Percentiles rank a stretch among this genome's conserved stretches.
These are phyloP conservation scores for Limanda limanda DNA, from an alignment of 2,113 vertebrate species.

Conservation along the genomic window DNA sequence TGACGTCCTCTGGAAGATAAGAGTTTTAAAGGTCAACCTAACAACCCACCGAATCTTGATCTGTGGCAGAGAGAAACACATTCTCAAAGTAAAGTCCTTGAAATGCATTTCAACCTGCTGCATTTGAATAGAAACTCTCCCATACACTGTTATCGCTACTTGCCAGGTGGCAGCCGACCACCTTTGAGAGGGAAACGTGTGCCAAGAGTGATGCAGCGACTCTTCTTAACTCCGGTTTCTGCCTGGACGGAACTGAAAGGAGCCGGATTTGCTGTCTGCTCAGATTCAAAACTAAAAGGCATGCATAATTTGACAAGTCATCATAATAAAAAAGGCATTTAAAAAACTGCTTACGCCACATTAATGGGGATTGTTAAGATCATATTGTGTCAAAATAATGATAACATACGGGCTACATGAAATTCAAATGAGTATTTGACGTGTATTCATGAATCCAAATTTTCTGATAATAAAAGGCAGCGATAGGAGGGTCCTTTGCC, in stretches of 20 bases:
- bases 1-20: neutral
- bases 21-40: slow-evolving; percentile 37
- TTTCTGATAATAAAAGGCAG: neutral
- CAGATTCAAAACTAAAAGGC: slow-evolving; percentile 39
- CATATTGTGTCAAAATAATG: neutral
- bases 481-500: neutral
- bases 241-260: slow-evolving; percentile 49
- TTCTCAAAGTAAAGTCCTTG: slow-evolving; percentile 41
- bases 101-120: slow-evolving; percentile 66
- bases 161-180: slow-evolving; percentile 69
- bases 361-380: neutral
- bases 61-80: slow-evolving; percentile 9
- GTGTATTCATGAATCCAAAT: slow-evolving; percentile 18
- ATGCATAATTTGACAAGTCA: slow-evolving; percentile 43
- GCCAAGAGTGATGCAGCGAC: slow-evolving; percentile 58
- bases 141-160: slow-evolving; percentile 60
- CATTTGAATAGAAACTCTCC: slow-evolving; percentile 55
- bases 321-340: slow-evolving; percentile 36
- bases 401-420: neutral
- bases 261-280: slow-evolving; percentile 19
- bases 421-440: slow-evolving; percentile 21
- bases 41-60: slow-evolving; percentile 29
- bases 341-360: neutral
- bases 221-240: slow-evolving; percentile 57
- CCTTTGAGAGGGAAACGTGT: slow-evolving; percentile 64